Evolutionary conservation across 1,140 invertebrate species (phyloP).

Genomic region (Leptopilina clavipes): DNA sequence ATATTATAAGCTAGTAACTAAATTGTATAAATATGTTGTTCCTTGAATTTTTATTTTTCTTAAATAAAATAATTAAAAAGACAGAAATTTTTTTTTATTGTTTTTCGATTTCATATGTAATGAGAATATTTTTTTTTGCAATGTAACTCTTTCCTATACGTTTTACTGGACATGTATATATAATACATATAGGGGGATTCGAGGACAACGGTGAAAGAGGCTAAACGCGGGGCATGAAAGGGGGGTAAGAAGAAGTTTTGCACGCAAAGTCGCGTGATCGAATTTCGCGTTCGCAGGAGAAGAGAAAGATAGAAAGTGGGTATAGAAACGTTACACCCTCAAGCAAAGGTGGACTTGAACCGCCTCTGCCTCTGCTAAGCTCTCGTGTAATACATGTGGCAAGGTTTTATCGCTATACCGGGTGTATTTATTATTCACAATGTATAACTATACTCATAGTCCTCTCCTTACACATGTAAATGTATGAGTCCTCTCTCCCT

Average conservation of each 20-base stretch:
- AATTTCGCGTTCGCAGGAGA: slow-evolving; percentile 38
- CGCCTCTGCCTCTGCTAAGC: slow-evolving; percentile 12
- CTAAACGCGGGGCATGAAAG: slow-evolving; percentile 9
- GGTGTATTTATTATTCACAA: slow-evolving; percentile 63
- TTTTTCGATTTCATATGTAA: too few relatives aligned
- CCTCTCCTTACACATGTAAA: slow-evolving; percentile 48
- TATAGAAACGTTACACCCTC: slow-evolving; percentile 1
- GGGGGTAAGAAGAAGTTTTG: slow-evolving; percentile 49
- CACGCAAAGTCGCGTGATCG: slow-evolving; percentile 68
- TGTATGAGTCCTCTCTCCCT: background rate
- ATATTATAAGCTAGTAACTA: too few relatives aligned
- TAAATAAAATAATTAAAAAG: too few relatives aligned
- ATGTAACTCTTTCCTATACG: background rate
- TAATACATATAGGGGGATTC: slow-evolving; percentile 6
- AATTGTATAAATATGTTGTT: too few relatives aligned
- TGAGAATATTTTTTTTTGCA: background rate
- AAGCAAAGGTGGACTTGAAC: slow-evolving; percentile 20
- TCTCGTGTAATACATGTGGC: slow-evolving; percentile 59
- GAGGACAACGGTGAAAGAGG: slow-evolving; percentile 25
- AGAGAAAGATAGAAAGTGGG: slow-evolving; percentile 11
- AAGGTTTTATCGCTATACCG: slow-evolving; percentile 58
- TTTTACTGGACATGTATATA: background rate
- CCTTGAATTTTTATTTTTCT: too few relatives aligned
- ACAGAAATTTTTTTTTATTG: too few relatives aligned
- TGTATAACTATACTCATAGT: slow-evolving; percentile 38